Base-by-base conservation (phyloP, 2,888 invertebrate species). In the Agriopis marginaria region DNA sequence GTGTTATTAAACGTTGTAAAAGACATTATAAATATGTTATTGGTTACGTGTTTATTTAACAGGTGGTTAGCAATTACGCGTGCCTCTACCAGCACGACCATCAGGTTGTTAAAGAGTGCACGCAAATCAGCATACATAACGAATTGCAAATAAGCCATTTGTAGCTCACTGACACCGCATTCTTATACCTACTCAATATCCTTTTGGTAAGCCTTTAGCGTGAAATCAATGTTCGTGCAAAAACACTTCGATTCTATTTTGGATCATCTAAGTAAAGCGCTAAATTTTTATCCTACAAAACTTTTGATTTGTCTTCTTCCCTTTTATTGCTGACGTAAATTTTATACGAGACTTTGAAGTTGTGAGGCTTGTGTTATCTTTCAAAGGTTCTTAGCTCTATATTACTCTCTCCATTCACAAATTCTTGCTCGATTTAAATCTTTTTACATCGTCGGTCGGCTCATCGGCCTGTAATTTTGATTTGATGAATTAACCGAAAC, bases 401-500 rank as follows among this genome's bases (percentile, higher is more conserved):
- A 66, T 64, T 61, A 71, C 63, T 54, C 63, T 68, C 71, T 61
- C 70, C 56, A 72, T 76, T 71, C 74, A 70, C 71, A 75, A 73
- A 71, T 63, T 71, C 68, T 63, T 71, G 70, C 44, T 63, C 68
- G 68, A 71, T 65, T 67, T 75, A 74, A 71, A 71, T 73, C 77
- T 81, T 82, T 85, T 82, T 80, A 77, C 78, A 71, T 75, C 74
- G 75, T 67, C 77, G 65, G 77, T 76, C 86, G 87, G 86, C 83
- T 74, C 77, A 76, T 78, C 72, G 81, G 79, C 80, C 86, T 90
- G 84, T 90, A 90, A 92, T 91, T 90, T 90, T 77, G 80, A 86
- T 86, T 85, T 89, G 91, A 91, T 90, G 85, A 87, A 90, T 91
- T 89, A 91, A 83, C 86, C 72, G 80, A 82, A 88, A 87, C 80